A percentile compares a stretch with the other conserved stretches of the same genome.
These are phyloP conservation scores for Drosophila carrolli DNA, from an alignment of 1,140 invertebrate species.

Conservation along the genomic window DNA sequence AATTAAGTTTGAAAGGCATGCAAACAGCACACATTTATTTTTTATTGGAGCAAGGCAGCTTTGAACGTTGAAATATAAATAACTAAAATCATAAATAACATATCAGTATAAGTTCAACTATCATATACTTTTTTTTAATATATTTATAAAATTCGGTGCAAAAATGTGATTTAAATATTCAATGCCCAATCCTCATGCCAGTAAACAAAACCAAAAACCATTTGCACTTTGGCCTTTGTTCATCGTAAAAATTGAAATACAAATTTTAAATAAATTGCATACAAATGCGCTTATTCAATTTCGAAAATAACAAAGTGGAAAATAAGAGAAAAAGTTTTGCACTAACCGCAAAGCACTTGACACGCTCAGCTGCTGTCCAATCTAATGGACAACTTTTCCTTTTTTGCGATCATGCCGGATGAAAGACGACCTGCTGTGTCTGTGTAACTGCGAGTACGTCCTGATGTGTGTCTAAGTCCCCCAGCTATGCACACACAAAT, in stretches of 20 bases:
- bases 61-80: too few species aligned
- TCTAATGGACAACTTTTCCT: conserved; percentile 50
- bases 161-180: conserved; percentile 26
- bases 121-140: background rate
- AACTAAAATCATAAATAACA: too few species aligned
- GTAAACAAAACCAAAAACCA: conserved; percentile 56
- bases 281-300: conserved; percentile 78
- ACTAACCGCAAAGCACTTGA: conserved; percentile 76
- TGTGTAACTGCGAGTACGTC: conserved; percentile 18
- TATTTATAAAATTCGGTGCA: background rate
- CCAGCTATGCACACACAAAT: conserved; percentile 21
- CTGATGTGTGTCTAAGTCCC: conserved; percentile 30
- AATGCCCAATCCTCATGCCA: conserved; percentile 6
- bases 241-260: conserved; percentile 46
- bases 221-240: conserved; percentile 51
- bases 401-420: conserved; percentile 24
- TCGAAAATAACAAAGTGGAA: conserved; percentile 50
- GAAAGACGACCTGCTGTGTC: conserved; percentile 33
- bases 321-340: conserved; percentile 59
- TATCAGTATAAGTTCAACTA: too few species aligned
- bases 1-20: too few species aligned
- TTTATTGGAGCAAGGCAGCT: too few species aligned
- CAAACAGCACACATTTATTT: too few species aligned
- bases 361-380: conserved; percentile 74
- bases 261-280: conserved; percentile 77